These are phyloP conservation scores for Mormyrops boulengeri DNA, from an alignment of 2,797 vertebrate genomes.

Conservation along the genomic window DNA sequence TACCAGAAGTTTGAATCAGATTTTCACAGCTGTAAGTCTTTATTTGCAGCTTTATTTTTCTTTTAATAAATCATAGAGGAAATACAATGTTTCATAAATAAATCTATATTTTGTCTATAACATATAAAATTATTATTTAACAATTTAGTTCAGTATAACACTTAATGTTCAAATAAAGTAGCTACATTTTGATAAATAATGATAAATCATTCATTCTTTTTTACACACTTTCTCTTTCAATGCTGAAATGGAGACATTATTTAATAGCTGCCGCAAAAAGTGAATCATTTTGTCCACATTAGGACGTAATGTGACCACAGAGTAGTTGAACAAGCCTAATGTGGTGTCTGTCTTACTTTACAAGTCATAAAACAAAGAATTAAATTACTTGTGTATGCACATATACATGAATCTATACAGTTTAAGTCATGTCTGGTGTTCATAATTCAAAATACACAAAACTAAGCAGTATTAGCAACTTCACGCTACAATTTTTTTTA, in stretches of 20 bases:
- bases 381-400: constrained; percentile 53
- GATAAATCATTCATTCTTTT: constrained; percentile 85
- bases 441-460: constrained; percentile 68
- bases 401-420: constrained; percentile 63
- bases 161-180: constrained; percentile 78
- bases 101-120: constrained; percentile 89
- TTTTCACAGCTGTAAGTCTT: neutral
- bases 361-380: constrained; percentile 51
- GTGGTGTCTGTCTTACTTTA: constrained; percentile 51
- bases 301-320: constrained; percentile 73
- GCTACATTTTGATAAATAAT: constrained; percentile 99
- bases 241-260: constrained; percentile 52
- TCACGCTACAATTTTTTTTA: constrained; percentile 63
- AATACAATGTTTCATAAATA: constrained; percentile 87
- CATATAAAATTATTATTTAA: constrained; percentile 99
- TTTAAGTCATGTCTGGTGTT: constrained; percentile 58
- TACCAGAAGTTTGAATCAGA: constrained; percentile 19
- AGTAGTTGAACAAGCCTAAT: constrained; percentile 56
- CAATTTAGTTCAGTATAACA: constrained; percentile 99
- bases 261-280: constrained; percentile 89
- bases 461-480: constrained; percentile 58
- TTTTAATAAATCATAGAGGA: neutral
- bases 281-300: constrained; percentile 77
- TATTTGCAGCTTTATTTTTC: constrained; percentile 11
- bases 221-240: constrained; percentile 71